Evolutionary conservation across 53 echinoderm and acorn worm species (phyloP).

Genomic region (Echinarachnius parma): DNA sequence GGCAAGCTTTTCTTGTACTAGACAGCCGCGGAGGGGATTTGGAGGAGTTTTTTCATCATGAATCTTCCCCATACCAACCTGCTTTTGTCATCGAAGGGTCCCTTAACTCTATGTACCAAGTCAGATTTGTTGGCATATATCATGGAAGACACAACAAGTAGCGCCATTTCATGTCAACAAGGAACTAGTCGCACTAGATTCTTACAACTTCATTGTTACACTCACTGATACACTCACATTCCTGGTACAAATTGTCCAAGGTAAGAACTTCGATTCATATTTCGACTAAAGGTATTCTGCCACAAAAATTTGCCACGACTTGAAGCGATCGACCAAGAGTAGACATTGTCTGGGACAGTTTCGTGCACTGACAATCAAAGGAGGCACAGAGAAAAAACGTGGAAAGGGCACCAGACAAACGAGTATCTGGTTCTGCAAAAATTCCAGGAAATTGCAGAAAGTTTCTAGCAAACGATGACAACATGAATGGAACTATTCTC

Average conservation of each 20-base stretch:
- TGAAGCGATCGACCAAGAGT: no score
- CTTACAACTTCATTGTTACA: conserved; percentile 20
- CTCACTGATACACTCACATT: conserved; percentile 23
- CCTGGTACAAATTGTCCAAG: background rate
- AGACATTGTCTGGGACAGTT: conserved; percentile 47
- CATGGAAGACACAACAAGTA: no score
- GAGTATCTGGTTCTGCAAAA: no score
- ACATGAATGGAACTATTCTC: no score
- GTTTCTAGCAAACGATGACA: no score
- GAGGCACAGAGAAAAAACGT: no score
- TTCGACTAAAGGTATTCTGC: conserved; percentile 31
- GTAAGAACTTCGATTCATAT: conserved; percentile 28
- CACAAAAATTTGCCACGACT: conserved; percentile 21
- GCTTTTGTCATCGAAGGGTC: conserved; percentile 12
- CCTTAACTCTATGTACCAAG: conserved; percentile 29
- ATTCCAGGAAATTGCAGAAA: no score
- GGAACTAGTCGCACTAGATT: conserved; percentile 18
- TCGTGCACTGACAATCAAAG: no score
- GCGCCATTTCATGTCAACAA: conserved; percentile 25
- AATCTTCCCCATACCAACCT: conserved; percentile 11
- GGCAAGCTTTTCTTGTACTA: conserved; percentile 32
- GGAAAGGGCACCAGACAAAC: no score
- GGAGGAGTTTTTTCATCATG: conserved; percentile 5
- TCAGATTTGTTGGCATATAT: no score
- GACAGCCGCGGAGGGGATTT: conserved; percentile 28